Conservation (phyloP, 2,113 vertebrate species). For the Otis tarda region DNA sequence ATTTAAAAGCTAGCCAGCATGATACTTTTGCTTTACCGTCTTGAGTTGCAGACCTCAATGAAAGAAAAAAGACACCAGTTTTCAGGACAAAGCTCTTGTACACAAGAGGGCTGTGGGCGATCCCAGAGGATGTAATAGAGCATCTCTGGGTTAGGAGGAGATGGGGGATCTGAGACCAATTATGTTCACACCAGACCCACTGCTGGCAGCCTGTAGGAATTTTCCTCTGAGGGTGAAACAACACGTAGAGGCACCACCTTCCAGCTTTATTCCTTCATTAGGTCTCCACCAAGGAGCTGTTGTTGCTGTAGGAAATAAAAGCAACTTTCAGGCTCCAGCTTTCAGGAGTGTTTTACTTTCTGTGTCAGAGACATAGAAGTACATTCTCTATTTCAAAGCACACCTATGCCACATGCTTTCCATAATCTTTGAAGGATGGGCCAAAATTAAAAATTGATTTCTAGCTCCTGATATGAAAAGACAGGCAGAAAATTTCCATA, state of each 20-base stretch:
- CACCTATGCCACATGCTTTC: not conserved
- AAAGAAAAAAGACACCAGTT: not conserved
- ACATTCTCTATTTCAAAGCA: not conserved
- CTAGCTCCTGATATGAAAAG: not conserved
- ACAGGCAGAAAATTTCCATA: not conserved
- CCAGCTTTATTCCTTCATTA: not conserved
- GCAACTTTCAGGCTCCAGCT: not conserved
- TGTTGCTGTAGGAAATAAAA: not conserved
- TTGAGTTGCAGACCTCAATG: not conserved
- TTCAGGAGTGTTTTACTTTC: not conserved
- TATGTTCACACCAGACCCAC: not conserved
- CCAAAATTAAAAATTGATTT: not conserved
- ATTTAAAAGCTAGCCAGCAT: not conserved
- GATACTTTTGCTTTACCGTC: not conserved
- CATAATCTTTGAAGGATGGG: not conserved
- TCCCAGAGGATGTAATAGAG: not conserved
- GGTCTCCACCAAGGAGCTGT: not conserved
- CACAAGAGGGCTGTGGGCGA: fast-evolving
- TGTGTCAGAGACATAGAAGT: not conserved
- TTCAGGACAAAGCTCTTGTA: not conserved
- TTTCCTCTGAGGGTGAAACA: not conserved
- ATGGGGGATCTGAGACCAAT: not conserved
- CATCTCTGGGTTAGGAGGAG: not conserved
- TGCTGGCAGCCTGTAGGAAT: not conserved
- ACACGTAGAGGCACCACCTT: not conserved